Percentiles rank a stretch among this genome's conserved stretches.
Evolutionary conservation across 2,113 vertebrate species (phyloP).

Genomic region (Chlamydotis undulata): DNA sequence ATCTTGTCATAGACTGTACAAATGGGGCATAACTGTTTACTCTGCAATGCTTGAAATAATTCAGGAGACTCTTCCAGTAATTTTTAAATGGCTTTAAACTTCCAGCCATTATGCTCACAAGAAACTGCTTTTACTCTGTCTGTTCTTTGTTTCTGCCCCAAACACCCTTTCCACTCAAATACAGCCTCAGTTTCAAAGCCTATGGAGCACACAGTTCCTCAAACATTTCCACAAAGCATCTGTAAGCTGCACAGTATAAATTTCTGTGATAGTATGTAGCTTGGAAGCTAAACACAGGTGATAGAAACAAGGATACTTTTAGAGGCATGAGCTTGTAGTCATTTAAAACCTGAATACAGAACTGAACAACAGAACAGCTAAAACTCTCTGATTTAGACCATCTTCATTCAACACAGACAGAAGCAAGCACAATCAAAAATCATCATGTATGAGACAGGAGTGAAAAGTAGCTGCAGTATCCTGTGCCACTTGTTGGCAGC

Average conservation of each 20-base stretch:
- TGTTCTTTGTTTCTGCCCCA: background rate
- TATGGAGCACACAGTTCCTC: background rate
- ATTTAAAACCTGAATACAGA: background rate
- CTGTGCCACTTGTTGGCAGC: background rate
- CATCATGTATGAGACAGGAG: rapidly evolving
- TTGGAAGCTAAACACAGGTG: background rate
- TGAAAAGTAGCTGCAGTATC: background rate
- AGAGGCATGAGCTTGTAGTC: background rate
- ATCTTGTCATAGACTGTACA: background rate
- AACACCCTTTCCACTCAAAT: background rate
- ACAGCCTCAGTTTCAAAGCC: background rate
- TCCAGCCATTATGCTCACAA: background rate
- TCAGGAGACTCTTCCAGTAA: background rate
- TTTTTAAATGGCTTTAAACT: background rate
- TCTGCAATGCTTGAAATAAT: background rate
- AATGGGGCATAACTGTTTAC: background rate
- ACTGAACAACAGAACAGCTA: background rate
- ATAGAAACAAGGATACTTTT: background rate
- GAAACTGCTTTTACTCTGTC: background rate
- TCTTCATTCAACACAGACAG: background rate
- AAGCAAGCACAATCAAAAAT: background rate
- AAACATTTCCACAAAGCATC: background rate
- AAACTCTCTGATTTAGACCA: background rate
- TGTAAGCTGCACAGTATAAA: background rate
- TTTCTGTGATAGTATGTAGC: background rate